These are phyloP conservation scores for Bos indicus DNA, from an alignment of 2,113 vertebrate species.

Conservation along the genomic window DNA sequence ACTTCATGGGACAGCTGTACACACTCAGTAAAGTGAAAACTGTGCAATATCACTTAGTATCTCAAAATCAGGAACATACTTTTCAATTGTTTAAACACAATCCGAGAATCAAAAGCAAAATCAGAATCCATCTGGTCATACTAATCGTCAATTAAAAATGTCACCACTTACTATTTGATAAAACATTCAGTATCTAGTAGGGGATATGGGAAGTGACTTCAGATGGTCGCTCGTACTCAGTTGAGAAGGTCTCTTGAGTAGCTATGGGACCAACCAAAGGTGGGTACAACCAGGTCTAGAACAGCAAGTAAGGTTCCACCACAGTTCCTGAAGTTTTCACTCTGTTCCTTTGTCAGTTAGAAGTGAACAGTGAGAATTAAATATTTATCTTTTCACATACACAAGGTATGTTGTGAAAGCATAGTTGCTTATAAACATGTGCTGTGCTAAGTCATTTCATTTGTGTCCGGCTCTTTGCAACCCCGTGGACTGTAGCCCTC, in stretches of 20 bases:
- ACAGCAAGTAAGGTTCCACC: neutral
- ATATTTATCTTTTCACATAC: neutral
- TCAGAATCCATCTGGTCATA: neutral
- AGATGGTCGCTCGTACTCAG: neutral
- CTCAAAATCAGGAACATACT: neutral
- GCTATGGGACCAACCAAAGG: neutral
- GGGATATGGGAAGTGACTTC: neutral
- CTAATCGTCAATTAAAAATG: neutral
- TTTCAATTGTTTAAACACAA: neutral
- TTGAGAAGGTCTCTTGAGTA: neutral
- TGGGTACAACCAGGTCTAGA: neutral
- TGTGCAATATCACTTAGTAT: neutral
- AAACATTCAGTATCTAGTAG: neutral
- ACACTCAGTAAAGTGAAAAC: neutral
- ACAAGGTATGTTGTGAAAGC: neutral
- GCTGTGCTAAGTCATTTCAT: neutral
- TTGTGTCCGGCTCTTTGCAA: neutral
- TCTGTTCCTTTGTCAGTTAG: neutral
- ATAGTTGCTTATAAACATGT: neutral
- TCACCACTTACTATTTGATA: neutral
- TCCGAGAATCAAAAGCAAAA: neutral
- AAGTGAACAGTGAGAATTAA: neutral
- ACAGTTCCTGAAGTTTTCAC: neutral
- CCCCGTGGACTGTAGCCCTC: neutral
- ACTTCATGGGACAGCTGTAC: neutral